phyloP scores from a whole-genome alignment of 2,797 vertebrate species.

The Gadopsis marmoratus region DNA sequence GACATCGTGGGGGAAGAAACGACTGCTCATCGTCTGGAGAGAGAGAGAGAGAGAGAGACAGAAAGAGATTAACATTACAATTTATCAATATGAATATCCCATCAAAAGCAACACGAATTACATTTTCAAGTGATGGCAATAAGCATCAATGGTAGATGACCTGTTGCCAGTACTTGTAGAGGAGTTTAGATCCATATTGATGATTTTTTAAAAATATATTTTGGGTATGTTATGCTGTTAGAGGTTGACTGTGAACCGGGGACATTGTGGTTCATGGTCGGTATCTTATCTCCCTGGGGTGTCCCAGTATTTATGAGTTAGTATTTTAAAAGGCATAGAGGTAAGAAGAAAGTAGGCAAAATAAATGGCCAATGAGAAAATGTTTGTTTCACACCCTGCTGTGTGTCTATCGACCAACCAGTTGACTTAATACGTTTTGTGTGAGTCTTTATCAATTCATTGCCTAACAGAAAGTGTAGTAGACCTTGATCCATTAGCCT shows the following conservation, averaged over 20 bases:
- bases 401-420: conserved; percentile 45
- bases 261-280: too few species aligned
- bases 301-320: background rate
- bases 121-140: background rate
- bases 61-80: background rate
- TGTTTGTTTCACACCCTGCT: conserved; percentile 41
- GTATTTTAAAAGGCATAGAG: conserved; percentile 9
- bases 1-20: conserved; percentile 83
- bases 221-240: background rate
- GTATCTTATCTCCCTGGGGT: too few species aligned
- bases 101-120: background rate
- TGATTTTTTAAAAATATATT: background rate
- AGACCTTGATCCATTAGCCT: conserved; percentile 64
- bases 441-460: conserved; percentile 59
- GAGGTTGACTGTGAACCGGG: too few species aligned
- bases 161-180: background rate
- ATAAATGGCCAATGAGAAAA: conserved; percentile 18
- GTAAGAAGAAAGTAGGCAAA: conserved; percentile 12
- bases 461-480: conserved; percentile 47
- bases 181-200: background rate
- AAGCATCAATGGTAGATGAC: background rate
- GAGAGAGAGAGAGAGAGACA: conserved; percentile 31
- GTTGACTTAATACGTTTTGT: conserved; percentile 50
- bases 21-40: conserved; percentile 85
- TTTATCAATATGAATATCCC: background rate